Evolutionary conservation across 1,140 invertebrate genomes (phyloP).

Genomic region (Danaus plexippus): DNA sequence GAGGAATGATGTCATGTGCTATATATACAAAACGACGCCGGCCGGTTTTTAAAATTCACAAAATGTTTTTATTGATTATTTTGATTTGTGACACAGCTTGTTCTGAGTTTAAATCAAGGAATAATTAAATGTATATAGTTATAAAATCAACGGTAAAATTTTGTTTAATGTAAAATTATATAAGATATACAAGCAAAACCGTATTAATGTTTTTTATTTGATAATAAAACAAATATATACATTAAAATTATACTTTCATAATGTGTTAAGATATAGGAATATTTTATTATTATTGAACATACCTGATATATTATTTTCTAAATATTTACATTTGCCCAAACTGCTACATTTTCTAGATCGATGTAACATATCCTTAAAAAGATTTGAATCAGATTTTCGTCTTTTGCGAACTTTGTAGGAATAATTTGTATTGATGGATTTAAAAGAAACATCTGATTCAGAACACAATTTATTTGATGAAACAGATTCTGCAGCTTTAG

Average conservation of each 20-base stretch:
- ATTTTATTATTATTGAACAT: conserved; percentile 6
- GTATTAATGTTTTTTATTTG: not conserved
- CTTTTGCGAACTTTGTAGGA: conserved; percentile 56
- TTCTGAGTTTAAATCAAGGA: too few species aligned
- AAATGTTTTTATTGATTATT: too few species aligned
- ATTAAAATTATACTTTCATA: not conserved
- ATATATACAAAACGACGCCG: conserved; percentile 31
- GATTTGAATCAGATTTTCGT: conserved; percentile 49
- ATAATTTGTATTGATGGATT: conserved; percentile 53
- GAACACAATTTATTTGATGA: conserved; percentile 39
- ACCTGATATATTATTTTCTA: conserved; percentile 38
- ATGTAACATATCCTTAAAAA: conserved; percentile 49
- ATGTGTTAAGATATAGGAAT: not conserved
- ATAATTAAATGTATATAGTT: too few species aligned
- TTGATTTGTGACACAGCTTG: too few species aligned
- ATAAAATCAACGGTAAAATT: too few species aligned
- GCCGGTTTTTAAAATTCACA: conserved; percentile 23
- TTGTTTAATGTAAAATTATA: too few species aligned
- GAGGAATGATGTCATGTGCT: conserved; percentile 49
- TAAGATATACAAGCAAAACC: too few species aligned
- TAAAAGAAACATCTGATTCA: conserved; percentile 55
- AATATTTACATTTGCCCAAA: conserved; percentile 28
- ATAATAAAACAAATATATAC: not conserved
- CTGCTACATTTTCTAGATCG: conserved; percentile 34
- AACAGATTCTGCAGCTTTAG: conserved; percentile 19